Base-by-base conservation (phyloP, 2,888 invertebrate genomes). In the Xylocampa areola region DNA sequence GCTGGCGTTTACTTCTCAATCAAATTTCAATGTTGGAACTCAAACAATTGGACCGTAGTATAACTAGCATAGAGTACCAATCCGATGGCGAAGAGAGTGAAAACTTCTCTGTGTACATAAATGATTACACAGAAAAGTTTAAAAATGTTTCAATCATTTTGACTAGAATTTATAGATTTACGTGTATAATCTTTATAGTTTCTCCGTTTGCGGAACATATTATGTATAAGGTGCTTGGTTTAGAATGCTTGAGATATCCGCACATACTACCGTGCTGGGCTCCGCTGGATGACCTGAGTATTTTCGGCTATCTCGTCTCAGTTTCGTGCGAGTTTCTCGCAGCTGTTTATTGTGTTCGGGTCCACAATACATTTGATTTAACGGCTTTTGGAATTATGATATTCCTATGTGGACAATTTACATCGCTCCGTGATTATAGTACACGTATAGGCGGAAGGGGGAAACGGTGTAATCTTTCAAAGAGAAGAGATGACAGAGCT, bases 231-330 rank as follows among this genome's bases (percentile, higher is more conserved):
- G 21, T 75, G 0, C 64, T 71, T 1, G 80, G 70, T 1, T 53
- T 58, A n/a, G 61, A 43, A 4, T 49, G 49, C 4, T 35, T 65
- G 8, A 55, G 25, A 0, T 81, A 79, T 49, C 90, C 89, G 0
- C 92, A 91, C 45, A 83, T 92, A 35, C 64, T 92, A 10, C 90
- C 89, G 0, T 73, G 75, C 10, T 91, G 90, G 90, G 51, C 79
- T 4, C 88, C 86, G 0, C 57, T 89, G 0, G 89, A 88, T 30
- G 37, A 58, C 0, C 8, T 75, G 0, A 75, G 64, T 60, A 53
- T 80, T 32, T 16, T 60, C 10, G 84, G 83, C 0, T 91, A 91
- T 54, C 13, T 82, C 0, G 1, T 81, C 0, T 77, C 78, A 0
- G 58, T 91, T 29, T 1, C 76, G 1, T 58, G 78, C 13, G 92